These are phyloP conservation scores for Aporophyla lueneburgensis DNA, from an alignment of 2,888 invertebrate species.

Conservation along the genomic window DNA sequence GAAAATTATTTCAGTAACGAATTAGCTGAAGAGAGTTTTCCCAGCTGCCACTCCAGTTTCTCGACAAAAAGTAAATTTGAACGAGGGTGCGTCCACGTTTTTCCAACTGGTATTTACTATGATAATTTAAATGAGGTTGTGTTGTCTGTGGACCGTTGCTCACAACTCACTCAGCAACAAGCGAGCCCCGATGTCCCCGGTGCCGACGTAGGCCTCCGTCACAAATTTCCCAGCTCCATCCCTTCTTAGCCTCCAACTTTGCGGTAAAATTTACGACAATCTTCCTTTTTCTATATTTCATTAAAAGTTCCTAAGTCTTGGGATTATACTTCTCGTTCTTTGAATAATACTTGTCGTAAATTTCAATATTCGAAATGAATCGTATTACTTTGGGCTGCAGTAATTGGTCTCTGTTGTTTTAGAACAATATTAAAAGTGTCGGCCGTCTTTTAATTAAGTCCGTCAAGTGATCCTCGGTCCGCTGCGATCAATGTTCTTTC, in stretches of 20 bases:
- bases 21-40: constrained; percentile 24
- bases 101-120: constrained; percentile 30
- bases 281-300: constrained; percentile 77
- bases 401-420: constrained; percentile 64
- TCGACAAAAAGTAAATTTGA: constrained; percentile 13
- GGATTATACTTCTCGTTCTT: constrained; percentile 74
- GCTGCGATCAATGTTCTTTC: constrained; percentile 32
- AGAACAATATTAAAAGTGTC: constrained; percentile 61
- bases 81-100: constrained; percentile 20
- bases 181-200: constrained; percentile 23
- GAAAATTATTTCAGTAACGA: constrained; percentile 43
- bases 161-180: constrained; percentile 59
- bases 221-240: constrained; percentile 61
- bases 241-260: constrained; percentile 67
- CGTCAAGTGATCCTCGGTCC: constrained; percentile 38
- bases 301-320: constrained; percentile 77
- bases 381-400: constrained; percentile 62
- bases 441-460: constrained; percentile 62
- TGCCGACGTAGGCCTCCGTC: constrained; percentile 48
- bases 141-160: constrained; percentile 46
- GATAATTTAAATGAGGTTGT: constrained; percentile 48
- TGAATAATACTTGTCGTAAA: constrained; percentile 72
- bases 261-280: constrained; percentile 74
- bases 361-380: constrained; percentile 68
- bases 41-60: constrained; percentile 1